phyloP scores from a whole-genome alignment of 2,113 vertebrate species.

The Paramisgurnus dabryanus region DNA sequence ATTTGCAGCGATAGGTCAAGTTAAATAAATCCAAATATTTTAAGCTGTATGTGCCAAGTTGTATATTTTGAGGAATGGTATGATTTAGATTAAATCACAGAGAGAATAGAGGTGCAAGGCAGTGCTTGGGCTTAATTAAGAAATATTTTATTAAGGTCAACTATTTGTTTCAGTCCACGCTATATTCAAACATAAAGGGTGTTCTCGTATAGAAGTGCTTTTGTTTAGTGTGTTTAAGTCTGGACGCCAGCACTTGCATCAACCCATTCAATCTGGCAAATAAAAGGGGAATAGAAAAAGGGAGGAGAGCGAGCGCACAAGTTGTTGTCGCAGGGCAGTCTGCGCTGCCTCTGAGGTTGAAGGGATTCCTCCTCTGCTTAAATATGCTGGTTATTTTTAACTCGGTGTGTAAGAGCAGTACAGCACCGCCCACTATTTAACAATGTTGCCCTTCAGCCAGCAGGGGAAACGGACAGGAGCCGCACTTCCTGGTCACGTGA shows the following conservation, averaged over 20 bases:
- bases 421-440: constrained; percentile 82
- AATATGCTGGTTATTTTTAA: constrained; percentile 99
- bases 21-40: neutral
- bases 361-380: constrained; percentile 97
- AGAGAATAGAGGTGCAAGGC: neutral
- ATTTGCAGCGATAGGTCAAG: neutral
- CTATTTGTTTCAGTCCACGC: no score
- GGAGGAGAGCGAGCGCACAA: constrained; percentile 50
- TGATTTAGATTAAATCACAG: neutral
- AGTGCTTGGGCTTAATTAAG: no score
- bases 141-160: no score
- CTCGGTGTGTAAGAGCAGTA: constrained; percentile 84
- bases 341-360: constrained; percentile 85
- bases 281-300: constrained; percentile 44
- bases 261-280: constrained; percentile 53
- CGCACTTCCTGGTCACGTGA: constrained; percentile 96
- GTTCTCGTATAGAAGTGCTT: no score
- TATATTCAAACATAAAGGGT: no score
- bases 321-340: constrained; percentile 71
- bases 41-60: neutral
- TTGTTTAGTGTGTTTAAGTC: constrained; percentile 1
- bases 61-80: neutral
- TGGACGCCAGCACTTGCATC: constrained; percentile 67
- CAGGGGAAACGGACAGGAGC: constrained; percentile 93
- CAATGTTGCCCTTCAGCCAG: constrained; percentile 93